A percentile compares a stretch with the other conserved stretches of the same genome.
Evolutionary conservation across 2,113 vertebrate species (phyloP).

Genomic region (Hemibagrus wyckioides): DNA sequence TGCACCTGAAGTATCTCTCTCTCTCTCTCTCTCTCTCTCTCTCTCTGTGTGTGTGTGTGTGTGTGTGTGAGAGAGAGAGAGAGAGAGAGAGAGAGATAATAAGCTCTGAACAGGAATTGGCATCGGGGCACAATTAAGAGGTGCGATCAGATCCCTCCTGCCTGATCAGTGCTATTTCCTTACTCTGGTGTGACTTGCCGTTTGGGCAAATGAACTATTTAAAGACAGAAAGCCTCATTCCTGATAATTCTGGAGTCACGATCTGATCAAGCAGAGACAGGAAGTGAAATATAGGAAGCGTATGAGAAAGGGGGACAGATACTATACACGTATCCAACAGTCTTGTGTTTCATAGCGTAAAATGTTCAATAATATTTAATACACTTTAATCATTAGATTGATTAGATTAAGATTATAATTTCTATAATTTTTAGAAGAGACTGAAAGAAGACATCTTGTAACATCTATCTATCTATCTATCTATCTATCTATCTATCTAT

Average conservation of each 20-base stretch:
- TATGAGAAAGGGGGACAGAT: neutral
- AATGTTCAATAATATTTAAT: no score
- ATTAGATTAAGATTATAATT: no score
- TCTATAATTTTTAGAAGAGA: no score
- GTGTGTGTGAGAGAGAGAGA: neutral
- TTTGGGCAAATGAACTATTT: conserved; percentile 60
- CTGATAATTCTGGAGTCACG: neutral
- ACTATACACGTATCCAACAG: neutral
- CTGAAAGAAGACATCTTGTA: no score
- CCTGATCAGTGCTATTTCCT: conserved; percentile 71
- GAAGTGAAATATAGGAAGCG: neutral
- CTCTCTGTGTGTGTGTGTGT: conserved; percentile 8
- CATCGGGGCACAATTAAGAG: conserved; percentile 23
- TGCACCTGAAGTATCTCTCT: conserved; percentile 3
- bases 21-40: no score
- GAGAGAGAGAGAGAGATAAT: neutral
- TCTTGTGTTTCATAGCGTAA: neutral
- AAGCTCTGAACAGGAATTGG: conserved; percentile 12
- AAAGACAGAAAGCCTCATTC: conserved; percentile 19
- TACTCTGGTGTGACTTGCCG: conserved; percentile 61
- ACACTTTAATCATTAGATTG: no score
- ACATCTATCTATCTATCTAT: no score
- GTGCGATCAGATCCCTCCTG: conserved; percentile 39
- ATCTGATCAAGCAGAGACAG: neutral
- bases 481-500: no score